Conservation (phyloP, 1,140 invertebrate genomes). For the Macrobrachium rosenbergii region DNA sequence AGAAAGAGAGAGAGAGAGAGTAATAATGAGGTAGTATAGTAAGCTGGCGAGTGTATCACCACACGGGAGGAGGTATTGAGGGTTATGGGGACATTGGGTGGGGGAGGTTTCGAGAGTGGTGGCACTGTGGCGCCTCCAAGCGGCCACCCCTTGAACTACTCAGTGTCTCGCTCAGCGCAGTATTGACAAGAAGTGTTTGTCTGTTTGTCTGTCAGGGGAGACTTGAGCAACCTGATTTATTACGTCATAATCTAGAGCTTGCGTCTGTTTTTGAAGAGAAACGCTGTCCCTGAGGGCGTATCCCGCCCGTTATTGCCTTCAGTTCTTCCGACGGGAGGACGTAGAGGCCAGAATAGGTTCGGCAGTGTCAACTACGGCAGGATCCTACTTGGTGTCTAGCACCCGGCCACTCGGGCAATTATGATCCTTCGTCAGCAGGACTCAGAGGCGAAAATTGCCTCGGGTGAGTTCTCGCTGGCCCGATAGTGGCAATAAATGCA, state of each 20-base stretch:
- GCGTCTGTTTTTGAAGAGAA: constrained; percentile 66
- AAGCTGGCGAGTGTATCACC: too few species aligned
- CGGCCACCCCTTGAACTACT: constrained; percentile 56
- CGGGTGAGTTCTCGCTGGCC: constrained; percentile 32
- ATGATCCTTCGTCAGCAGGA: constrained; percentile 57
- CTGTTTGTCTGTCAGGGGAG: constrained; percentile 66
- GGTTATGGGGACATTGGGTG: neutral
- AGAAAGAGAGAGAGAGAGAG: constrained; percentile 20
- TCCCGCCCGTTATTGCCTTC: constrained; percentile 59
- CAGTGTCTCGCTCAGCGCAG: constrained; percentile 61
- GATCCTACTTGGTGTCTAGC: constrained; percentile 63
- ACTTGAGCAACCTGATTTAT: constrained; percentile 66
- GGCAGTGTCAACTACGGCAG: constrained; percentile 61
- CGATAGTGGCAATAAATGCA: constrained; percentile 66
- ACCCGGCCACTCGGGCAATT: constrained; percentile 53
- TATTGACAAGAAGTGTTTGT: constrained; percentile 66
- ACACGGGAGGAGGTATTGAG: neutral
- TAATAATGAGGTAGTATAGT: neutral
- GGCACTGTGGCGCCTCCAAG: constrained; percentile 59
- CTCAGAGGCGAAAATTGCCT: constrained; percentile 61
- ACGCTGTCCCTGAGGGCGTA: constrained; percentile 59
- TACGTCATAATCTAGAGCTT: constrained; percentile 66
- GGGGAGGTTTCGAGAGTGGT: neutral
- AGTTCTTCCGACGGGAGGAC: constrained; percentile 55
- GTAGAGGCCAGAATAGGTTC: constrained; percentile 60